Base-by-base conservation (phyloP, 2,888 invertebrate species). In the Panopea generosa region DNA sequence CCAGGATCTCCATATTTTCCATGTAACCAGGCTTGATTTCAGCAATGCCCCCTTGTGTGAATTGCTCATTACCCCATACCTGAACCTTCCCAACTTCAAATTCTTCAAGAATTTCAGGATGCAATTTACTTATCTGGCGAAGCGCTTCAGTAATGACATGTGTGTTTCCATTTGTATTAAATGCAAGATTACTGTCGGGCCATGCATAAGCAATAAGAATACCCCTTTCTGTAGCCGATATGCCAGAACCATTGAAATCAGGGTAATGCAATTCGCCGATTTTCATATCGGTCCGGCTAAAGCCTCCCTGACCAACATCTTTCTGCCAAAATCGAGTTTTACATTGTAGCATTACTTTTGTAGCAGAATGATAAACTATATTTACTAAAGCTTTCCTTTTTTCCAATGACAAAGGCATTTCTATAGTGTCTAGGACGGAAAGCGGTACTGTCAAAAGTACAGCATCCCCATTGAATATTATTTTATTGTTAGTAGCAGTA, bases 61-160 rank as follows among this genome's bases (percentile, higher is more conserved):
- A 33, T 1, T 65, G 68, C 22, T 80, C 79, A 16, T 63, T 68
- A 52, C 43, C 65, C 83, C 80, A 83, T 16, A 77, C 70, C 49
- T 83, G 72, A 6, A 77, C 70, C 9, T 56, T 62, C 11, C 77
- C 83, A 53, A 73, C 67, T 60, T 83, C 83, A 59, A 80, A 79
- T 38, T 80, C 53, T 18, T 65, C 22, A 16, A 59, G 27, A 14
- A 75, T 70, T 53, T 77, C 72, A 0, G 70, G 75, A 29, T 83
- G 80, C n/a, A 80, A 63, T 53, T 71, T 65, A 38, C 65, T 40
- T 4, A 83, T 57, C 45, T 79, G 62, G 2, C 49, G 22, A 22
- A 82, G 62, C 24, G 79, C 79, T 26, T 61, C 69, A 14, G 33
- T 55, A 6, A 81, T 59, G 9, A 71, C 75, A 26, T 72, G 65